phyloP scores from a whole-genome alignment of 2,888 invertebrate genomes.

The Calameuta idolon region DNA sequence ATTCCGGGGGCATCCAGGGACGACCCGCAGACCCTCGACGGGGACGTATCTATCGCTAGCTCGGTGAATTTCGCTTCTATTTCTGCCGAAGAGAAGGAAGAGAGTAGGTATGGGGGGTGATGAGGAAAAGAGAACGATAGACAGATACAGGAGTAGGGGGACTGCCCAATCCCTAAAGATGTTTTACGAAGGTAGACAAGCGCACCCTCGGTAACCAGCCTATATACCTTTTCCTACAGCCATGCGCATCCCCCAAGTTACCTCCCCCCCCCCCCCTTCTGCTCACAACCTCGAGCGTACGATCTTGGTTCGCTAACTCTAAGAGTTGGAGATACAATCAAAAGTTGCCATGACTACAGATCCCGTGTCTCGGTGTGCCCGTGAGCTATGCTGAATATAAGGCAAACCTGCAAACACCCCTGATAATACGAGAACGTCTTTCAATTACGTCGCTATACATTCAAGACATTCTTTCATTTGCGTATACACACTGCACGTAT shows the following conservation, averaged over 20 bases:
- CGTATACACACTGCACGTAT: neutral
- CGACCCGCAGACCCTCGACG: too few species aligned
- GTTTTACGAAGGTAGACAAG: neutral
- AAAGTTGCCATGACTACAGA: slow-evolving; percentile 61
- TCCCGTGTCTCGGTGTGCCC: slow-evolving; percentile 16
- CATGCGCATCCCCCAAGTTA: too few species aligned
- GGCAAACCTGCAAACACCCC: slow-evolving; percentile 26
- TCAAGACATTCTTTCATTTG: slow-evolving; percentile 8
- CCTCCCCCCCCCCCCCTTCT: too few species aligned
- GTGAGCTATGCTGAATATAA: slow-evolving; percentile 4
- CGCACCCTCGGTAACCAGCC: too few species aligned
- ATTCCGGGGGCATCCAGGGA: too few species aligned
- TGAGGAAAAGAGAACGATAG: too few species aligned
- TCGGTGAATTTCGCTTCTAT: too few species aligned
- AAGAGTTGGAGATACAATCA: slow-evolving; percentile 49
- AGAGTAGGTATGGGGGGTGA: too few species aligned
- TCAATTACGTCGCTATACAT: slow-evolving; percentile 28
- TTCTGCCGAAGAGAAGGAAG: too few species aligned
- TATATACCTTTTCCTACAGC: too few species aligned
- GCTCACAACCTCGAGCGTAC: too few species aligned
- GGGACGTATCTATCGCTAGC: too few species aligned
- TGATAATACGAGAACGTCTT: slow-evolving; percentile 34
- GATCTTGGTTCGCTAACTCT: neutral
- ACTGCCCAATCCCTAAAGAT: neutral
- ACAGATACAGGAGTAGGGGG: neutral